phyloP scores from a whole-genome alignment of 2,797 vertebrate genomes.

The Gallinago nigripennis region DNA sequence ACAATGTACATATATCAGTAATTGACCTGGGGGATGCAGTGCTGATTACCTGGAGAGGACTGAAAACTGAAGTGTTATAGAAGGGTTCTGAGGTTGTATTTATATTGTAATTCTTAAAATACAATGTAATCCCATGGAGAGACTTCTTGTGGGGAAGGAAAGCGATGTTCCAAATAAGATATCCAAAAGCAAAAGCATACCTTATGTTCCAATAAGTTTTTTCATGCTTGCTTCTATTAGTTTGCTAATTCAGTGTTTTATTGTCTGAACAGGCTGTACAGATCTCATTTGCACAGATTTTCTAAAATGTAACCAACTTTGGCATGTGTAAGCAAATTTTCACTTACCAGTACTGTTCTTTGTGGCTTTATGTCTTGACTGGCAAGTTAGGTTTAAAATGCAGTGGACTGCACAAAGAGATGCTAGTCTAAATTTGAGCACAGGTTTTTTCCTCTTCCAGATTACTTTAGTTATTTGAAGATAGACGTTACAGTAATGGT shows the following conservation, averaged over 20 bases:
- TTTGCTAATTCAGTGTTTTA: background rate
- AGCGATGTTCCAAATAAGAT: background rate
- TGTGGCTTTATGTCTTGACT: background rate
- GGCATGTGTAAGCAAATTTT: background rate
- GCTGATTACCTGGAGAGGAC: background rate
- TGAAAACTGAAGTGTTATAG: background rate
- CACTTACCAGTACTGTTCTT: background rate
- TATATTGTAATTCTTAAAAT: background rate
- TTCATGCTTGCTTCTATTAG: background rate
- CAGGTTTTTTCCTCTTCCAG: background rate
- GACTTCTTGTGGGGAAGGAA: background rate
- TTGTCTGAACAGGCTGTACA: background rate
- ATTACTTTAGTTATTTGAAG: background rate
- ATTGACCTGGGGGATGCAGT: background rate
- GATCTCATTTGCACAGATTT: background rate
- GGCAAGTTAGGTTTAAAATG: background rate
- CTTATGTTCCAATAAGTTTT: background rate
- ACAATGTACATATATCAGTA: background rate
- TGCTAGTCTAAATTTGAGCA: background rate
- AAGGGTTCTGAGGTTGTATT: background rate
- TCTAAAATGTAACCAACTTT: background rate
- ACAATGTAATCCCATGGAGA: background rate
- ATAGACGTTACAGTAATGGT: background rate
- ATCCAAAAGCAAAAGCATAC: background rate
- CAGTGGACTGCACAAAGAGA: background rate